Conservation (phyloP, 2,888 invertebrate genomes). For the Dolichomitus sp. region DNA sequence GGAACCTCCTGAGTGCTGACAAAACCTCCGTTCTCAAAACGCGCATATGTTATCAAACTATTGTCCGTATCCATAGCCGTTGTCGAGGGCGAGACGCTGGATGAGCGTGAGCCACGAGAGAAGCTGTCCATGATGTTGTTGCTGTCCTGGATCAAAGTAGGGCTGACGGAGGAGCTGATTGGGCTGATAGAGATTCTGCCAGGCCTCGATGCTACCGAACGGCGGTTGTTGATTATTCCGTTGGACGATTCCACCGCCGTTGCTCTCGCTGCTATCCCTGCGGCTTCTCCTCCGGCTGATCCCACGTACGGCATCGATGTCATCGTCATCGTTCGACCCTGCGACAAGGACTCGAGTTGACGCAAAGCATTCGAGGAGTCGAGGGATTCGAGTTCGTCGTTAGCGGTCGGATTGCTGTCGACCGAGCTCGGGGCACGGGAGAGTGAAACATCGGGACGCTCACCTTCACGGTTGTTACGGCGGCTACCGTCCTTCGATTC, state of each 20-base stretch:
- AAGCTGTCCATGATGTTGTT: constrained; percentile 82
- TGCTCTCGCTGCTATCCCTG: constrained; percentile 59
- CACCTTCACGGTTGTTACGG: constrained; percentile 74
- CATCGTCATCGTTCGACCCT: constrained; percentile 90
- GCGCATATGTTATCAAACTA: constrained; percentile 88
- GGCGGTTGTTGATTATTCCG: constrained; percentile 12
- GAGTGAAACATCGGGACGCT: constrained; percentile 72
- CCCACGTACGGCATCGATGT: constrained; percentile 73
- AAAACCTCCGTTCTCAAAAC: constrained; percentile 92
- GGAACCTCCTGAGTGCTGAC: constrained; percentile 94
- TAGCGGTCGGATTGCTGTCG: constrained; percentile 87
- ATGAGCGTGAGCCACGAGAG: constrained; percentile 86
- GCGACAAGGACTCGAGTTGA: constrained; percentile 93
- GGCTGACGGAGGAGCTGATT: constrained; percentile 85
- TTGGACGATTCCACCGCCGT: constrained; percentile 32
- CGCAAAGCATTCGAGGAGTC: constrained; percentile 90
- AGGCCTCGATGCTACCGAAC: constrained; percentile 87
- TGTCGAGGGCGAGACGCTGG: constrained; percentile 85
- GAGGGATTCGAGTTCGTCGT: constrained; percentile 87
- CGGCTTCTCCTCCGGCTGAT: constrained; percentile 69
- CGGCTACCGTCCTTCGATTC: constrained; percentile 79
- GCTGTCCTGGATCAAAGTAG: constrained; percentile 84
- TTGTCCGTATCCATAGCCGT: constrained; percentile 85
- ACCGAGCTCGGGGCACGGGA: constrained; percentile 86
- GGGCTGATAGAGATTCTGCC: constrained; percentile 88